Conservation (phyloP, 2,888 invertebrate species). For the Apeira syringaria region DNA sequence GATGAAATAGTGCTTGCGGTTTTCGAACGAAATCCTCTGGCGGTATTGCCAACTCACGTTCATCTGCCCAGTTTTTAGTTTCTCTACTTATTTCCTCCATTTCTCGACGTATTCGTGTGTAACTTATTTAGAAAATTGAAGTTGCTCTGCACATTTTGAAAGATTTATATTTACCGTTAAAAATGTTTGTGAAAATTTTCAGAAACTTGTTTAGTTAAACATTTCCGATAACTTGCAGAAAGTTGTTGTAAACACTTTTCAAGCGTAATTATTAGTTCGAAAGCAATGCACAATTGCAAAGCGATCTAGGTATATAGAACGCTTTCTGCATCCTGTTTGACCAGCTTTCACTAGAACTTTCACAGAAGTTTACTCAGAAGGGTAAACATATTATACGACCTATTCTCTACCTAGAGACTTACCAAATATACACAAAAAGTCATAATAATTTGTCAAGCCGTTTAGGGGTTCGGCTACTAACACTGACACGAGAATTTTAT, state of each 20-base stretch:
- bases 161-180: conserved; percentile 21
- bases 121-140: conserved; percentile 6
- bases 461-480: too few relatives aligned
- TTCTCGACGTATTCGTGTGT: background rate
- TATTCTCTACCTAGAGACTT: too few relatives aligned
- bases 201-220: conserved; percentile 5
- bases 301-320: too few relatives aligned
- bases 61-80: conserved; percentile 3
- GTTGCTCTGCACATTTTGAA: conserved; percentile 10
- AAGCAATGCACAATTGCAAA: too few relatives aligned
- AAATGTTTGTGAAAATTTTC: conserved; percentile 5
- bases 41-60: conserved; percentile 10
- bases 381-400: background rate
- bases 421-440: too few relatives aligned
- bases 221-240: background rate
- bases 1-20: too few relatives aligned
- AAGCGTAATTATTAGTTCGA: background rate
- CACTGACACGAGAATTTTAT: too few relatives aligned
- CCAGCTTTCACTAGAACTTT: too few relatives aligned
- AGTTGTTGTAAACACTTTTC: background rate
- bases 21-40: background rate
- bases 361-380: background rate
- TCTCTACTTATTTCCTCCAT: background rate
- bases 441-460: too few relatives aligned
- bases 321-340: too few relatives aligned